These are phyloP conservation scores for Spheniscus mendiculus DNA, from an alignment of 2,113 vertebrate species.

Conservation along the genomic window DNA sequence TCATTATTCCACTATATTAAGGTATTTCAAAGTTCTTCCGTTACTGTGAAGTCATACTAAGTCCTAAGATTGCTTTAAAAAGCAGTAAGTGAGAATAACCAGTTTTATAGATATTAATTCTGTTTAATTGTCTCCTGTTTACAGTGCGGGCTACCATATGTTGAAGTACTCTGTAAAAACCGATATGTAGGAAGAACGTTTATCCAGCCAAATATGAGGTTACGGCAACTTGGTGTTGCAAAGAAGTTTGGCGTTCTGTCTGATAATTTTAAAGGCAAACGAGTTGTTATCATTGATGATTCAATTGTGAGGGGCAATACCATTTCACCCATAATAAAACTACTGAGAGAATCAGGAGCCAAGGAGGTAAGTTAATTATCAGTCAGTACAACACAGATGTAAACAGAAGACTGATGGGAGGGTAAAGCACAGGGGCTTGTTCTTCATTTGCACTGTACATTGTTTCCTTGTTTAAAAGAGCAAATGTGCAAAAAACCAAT, in stretches of 20 bases:
- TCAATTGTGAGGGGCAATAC: slow-evolving; percentile 98
- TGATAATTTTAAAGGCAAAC: slow-evolving; percentile 95
- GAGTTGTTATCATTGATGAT: slow-evolving; percentile 94
- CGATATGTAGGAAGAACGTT: slow-evolving; percentile 96
- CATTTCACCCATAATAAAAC: slow-evolving; percentile 96
- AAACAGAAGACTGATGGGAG: not conserved
- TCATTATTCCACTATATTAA: not conserved
- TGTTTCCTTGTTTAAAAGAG: not conserved
- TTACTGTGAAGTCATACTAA: not conserved
- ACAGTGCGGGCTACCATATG: slow-evolving; percentile 91
- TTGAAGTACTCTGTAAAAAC: slow-evolving; percentile 97
- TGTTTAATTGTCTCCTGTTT: not conserved
- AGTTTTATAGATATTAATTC: not conserved
- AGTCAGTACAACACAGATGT: not conserved
- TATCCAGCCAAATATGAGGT: slow-evolving; percentile 96
- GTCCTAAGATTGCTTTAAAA: not conserved
- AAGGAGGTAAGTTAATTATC: slow-evolving; percentile 84
- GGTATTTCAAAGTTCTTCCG: not conserved
- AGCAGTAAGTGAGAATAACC: not conserved
- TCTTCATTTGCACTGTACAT: not conserved
- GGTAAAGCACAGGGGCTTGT: not conserved
- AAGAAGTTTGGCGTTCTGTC: slow-evolving; percentile 97
- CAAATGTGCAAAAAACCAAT: not conserved
- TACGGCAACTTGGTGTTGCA: slow-evolving; percentile 95
- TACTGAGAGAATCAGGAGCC: slow-evolving; percentile 95